Conservation (phyloP, 2,888 invertebrate genomes). For the Mythimna vitellina region DNA sequence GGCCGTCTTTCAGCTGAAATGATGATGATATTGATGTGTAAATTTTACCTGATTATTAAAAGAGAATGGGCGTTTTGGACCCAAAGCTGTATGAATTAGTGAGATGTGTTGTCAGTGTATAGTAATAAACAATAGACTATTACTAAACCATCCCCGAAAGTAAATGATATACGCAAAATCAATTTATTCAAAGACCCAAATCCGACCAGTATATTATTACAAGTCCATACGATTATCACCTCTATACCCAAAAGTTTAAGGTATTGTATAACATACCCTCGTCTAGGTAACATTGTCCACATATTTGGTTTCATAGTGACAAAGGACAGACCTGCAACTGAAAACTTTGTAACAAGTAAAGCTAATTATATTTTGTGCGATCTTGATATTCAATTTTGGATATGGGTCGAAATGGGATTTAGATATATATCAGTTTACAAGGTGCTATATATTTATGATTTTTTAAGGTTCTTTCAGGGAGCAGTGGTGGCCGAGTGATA, state of each 20-base stretch:
- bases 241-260: conserved; percentile 1
- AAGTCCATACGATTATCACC: conserved; percentile 1
- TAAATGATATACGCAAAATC: conserved; percentile 7
- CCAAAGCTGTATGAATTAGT: too few relatives aligned
- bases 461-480: too few relatives aligned
- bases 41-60: too few relatives aligned
- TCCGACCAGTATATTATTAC: background rate
- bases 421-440: conserved; percentile 1
- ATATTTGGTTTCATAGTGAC: conserved; percentile 30
- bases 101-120: too few relatives aligned
- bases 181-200: background rate
- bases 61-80: too few relatives aligned
- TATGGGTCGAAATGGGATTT: conserved; percentile 21
- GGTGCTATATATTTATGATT: background rate
- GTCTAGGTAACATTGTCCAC: conserved; percentile 5
- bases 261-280: conserved; percentile 16
- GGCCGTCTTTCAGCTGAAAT: too few relatives aligned
- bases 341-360: conserved; percentile 43
- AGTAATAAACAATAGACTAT: background rate
- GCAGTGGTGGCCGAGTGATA: too few relatives aligned
- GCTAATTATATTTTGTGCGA: conserved; percentile 43
- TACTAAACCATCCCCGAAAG: background rate
- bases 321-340: conserved; percentile 29
- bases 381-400: conserved; percentile 22
- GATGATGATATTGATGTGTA: too few relatives aligned